Evolutionary conservation across 2,888 invertebrate genomes (phyloP).

Genomic region (Cryptophagus acutangulus): DNA sequence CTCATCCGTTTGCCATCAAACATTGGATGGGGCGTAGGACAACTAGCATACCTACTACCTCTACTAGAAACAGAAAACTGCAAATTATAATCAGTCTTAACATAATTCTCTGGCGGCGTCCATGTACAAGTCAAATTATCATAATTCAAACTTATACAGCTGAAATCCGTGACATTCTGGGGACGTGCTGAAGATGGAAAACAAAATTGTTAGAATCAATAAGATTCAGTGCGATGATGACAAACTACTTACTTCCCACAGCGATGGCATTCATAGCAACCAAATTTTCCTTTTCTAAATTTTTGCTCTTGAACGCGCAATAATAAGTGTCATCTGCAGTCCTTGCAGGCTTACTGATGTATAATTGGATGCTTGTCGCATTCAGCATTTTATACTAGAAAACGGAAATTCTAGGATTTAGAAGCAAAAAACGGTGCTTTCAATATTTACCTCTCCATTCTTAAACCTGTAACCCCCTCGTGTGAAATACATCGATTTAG

Average conservation of each 20-base stretch:
- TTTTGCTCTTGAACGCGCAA: no score
- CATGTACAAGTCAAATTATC: conserved; percentile 71
- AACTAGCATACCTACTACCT: background rate
- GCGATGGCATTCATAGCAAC: conserved; percentile 55
- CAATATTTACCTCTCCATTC: no score
- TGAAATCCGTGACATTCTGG: conserved; percentile 61
- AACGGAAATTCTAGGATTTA: no score
- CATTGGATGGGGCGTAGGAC: no score
- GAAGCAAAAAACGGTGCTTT: no score
- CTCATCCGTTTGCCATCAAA: conserved; percentile 22
- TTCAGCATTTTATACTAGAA: conserved; percentile 55
- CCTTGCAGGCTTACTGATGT: conserved; percentile 53
- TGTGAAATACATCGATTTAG: no score
- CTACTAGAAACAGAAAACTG: background rate
- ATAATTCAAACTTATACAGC: conserved; percentile 69
- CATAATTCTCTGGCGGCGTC: conserved; percentile 56
- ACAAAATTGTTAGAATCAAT: conserved; percentile 1
- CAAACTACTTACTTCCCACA: conserved; percentile 53
- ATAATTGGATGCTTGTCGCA: conserved; percentile 57
- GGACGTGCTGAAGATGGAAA: conserved; percentile 53
- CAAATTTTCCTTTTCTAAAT: conserved; percentile 36
- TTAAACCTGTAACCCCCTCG: no score
- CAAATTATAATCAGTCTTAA: conserved; percentile 55
- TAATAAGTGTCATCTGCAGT: conserved; percentile 51
- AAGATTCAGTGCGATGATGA: conserved; percentile 9